Evolutionary conservation across 2,797 vertebrate species (phyloP).

Genomic region (Characodon lateralis): DNA sequence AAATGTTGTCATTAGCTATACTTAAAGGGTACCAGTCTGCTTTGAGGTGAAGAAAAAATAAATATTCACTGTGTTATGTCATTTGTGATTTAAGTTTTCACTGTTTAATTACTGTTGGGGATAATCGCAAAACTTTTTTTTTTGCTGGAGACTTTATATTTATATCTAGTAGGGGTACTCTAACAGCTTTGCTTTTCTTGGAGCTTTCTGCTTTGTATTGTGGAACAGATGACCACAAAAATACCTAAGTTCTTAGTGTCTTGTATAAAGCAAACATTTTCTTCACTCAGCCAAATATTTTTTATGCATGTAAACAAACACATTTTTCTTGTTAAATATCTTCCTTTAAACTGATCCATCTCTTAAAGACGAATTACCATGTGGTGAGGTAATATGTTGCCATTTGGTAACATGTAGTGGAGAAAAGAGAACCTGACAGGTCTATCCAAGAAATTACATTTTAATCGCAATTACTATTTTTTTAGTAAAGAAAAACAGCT

Average conservation of each 20-base stretch:
- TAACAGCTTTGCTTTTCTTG: neutral
- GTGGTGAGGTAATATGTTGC: neutral
- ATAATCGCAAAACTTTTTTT: neutral
- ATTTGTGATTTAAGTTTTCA: too few species aligned
- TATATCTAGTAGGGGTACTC: neutral
- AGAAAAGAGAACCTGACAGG: neutral
- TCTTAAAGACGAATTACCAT: conserved; percentile 5
- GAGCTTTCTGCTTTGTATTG: neutral
- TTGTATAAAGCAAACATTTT: neutral
- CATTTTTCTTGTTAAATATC: neutral
- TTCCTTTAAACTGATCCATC: neutral
- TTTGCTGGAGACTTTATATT: neutral
- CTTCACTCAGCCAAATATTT: neutral
- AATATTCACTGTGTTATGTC: too few species aligned
- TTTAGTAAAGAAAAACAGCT: neutral
- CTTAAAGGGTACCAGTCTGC: too few species aligned
- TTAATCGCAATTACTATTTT: neutral
- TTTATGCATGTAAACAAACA: neutral
- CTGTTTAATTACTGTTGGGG: neutral
- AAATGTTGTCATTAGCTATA: neutral
- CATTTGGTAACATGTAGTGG: conserved; percentile 42
- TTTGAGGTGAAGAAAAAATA: too few species aligned
- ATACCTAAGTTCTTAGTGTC: neutral
- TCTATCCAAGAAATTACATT: neutral
- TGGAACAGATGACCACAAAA: neutral